A percentile compares a stretch with the other conserved stretches of the same genome.
Evolutionary conservation across 2,888 invertebrate species (phyloP).

Genomic region (Orchestes rusci): DNA sequence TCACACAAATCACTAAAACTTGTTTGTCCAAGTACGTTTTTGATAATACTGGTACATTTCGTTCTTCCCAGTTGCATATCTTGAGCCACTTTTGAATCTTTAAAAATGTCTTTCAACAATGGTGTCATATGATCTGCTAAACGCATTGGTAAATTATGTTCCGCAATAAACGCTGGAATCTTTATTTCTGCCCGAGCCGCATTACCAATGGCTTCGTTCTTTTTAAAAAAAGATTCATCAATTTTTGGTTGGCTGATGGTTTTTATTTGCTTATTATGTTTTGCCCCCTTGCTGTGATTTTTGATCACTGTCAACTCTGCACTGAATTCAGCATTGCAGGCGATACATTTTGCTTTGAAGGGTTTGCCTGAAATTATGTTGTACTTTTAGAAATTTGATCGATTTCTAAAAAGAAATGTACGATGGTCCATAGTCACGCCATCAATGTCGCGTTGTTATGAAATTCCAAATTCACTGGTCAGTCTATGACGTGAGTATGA

Average conservation of each 20-base stretch:
- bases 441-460: no score
- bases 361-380: conserved; percentile 2
- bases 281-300: conserved; percentile 15
- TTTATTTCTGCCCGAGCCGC: conserved; percentile 11
- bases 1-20: no score
- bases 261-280: conserved; percentile 6
- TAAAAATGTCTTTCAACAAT: not conserved
- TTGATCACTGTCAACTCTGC: conserved; percentile 15
- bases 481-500: no score
- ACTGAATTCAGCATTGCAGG: conserved; percentile 6
- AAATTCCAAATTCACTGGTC: no score
- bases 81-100: not conserved
- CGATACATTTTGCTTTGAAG: conserved; percentile 6
- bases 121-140: not conserved
- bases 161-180: conserved; percentile 7
- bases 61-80: conserved; percentile 1
- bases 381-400: no score
- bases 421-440: no score
- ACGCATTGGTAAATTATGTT: conserved; percentile 4
- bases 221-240: not conserved
- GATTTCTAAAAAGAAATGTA: no score
- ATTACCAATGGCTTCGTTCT: conserved; percentile 1
- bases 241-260: not conserved
- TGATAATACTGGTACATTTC: not conserved
- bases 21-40: no score